Percentiles rank a stretch among this genome's conserved stretches.
phyloP scores from a whole-genome alignment of 2,797 vertebrate species.

The Otus scops region DNA sequence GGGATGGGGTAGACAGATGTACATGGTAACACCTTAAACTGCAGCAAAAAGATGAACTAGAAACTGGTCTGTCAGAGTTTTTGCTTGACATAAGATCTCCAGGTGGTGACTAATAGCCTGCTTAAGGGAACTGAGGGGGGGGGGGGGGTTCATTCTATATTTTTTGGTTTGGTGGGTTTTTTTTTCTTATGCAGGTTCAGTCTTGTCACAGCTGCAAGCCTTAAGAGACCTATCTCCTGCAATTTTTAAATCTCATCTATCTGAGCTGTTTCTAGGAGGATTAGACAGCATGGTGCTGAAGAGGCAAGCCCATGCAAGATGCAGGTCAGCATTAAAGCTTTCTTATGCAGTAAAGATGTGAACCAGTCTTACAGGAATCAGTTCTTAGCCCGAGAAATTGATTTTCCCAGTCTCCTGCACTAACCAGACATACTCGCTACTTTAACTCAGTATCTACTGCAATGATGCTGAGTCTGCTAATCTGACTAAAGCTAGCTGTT shows the following conservation, averaged over 20 bases:
- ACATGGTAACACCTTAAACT: background rate
- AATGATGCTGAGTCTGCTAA: background rate
- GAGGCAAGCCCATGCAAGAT: background rate
- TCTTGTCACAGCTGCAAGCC: background rate
- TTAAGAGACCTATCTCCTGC: background rate
- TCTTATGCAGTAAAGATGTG: background rate
- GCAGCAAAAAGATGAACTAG: background rate
- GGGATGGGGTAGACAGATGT: background rate
- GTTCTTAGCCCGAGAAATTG: background rate
- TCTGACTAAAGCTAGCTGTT: background rate
- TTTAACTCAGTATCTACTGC: background rate
- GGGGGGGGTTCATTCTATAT: fast-evolving
- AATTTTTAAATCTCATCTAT: background rate
- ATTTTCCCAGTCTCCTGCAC: background rate
- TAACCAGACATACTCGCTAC: background rate
- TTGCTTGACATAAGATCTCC: background rate
- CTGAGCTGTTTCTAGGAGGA: background rate
- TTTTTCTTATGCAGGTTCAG: background rate
- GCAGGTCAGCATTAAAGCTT: background rate
- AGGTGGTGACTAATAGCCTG: background rate
- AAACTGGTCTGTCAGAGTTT: background rate
- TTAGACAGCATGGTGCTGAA: background rate
- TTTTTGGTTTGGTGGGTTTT: background rate
- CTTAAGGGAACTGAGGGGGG: background rate
- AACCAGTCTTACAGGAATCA: background rate